Base-by-base conservation (phyloP, 2,888 invertebrate genomes). In the Apodemia mormo region DNA sequence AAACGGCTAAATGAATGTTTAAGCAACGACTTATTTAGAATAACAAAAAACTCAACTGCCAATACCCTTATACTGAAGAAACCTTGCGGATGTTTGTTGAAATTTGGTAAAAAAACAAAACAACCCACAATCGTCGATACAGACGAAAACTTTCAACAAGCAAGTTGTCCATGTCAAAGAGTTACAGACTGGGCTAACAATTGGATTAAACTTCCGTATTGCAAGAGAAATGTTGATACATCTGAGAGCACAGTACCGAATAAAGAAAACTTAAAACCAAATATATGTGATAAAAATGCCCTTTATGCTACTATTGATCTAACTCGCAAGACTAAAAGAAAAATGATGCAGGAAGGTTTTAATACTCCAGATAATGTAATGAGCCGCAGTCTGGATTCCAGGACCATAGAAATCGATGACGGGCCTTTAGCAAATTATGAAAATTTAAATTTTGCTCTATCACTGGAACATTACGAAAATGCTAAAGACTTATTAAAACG, bases 391-490 rank as follows among this genome's bases (percentile, higher is more conserved):
- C 66, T 75, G 1, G 77, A 78, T 64, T 72, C 73, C 1, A 70
- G 68, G 37, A 68, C 71, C 4, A 37, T 76, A 56, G 77, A 78
- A 67, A 68, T 80, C 14, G 79, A 80, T 65, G 93, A 94, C 73
- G 94, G 93, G 2, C 90, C 94, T 14, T 87, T 88, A 40, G 91
- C 94, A 10, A 96, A 96, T 84, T 96, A 96, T 79, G 96, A 95
- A 74, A 96, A 96, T 80, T 94, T 97, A 76, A 96, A 96, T 80
- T 97, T 97, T 85, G 96, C 96, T 70, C 94, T 96, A 77, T 96
- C 96, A 0, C 86, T 97, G 43, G 95, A 96, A 79, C 94, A 96
- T 75, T 97, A 97, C 81, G 97, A 97, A 84, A 97, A 97, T 82
- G 96, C 96, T 66, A 96, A 95, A 78, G 96, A 96, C 79, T 83